These are phyloP conservation scores for Parauchenoglanis ngamensis DNA, from an alignment of 2,797 vertebrate genomes.

Conservation along the genomic window DNA sequence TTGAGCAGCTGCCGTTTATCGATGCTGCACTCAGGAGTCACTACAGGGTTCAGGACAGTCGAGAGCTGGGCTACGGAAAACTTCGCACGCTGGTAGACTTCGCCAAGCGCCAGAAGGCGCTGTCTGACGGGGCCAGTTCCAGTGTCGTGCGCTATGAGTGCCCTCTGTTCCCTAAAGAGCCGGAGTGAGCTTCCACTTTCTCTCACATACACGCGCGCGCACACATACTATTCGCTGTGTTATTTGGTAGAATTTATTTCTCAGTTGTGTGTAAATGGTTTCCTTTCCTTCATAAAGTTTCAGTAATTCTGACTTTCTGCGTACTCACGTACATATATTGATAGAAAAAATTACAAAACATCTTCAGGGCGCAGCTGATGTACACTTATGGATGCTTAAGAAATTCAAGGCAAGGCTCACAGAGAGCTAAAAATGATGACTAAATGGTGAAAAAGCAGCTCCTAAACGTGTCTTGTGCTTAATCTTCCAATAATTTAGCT, in stretches of 20 bases:
- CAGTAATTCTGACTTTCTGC: neutral
- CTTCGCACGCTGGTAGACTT: slow-evolving; percentile 65
- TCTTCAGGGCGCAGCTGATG: neutral
- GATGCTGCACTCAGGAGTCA: slow-evolving; percentile 74
- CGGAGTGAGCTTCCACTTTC: slow-evolving; percentile 51
- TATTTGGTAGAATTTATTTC: neutral
- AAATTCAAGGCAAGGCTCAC: neutral
- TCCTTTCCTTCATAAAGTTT: neutral
- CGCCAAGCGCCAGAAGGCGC: slow-evolving; percentile 66
- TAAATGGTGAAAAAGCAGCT: neutral
- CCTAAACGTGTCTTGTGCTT: neutral
- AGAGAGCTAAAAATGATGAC: neutral
- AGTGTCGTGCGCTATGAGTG: slow-evolving; percentile 73
- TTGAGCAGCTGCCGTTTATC: slow-evolving; percentile 67
- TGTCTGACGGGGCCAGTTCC: slow-evolving; percentile 56
- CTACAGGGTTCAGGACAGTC: slow-evolving; percentile 72
- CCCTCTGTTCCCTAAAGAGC: slow-evolving; percentile 69
- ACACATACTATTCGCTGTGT: neutral
- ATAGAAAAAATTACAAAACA: neutral
- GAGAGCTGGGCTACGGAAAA: slow-evolving; percentile 73
- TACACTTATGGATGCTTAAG: neutral
- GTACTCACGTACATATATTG: neutral
- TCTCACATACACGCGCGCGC: neutral
- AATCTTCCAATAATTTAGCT: neutral
- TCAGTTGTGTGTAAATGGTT: neutral